Evolutionary conservation across 2,888 invertebrate genomes (phyloP).

Genomic region (Osmoderma eremita): DNA sequence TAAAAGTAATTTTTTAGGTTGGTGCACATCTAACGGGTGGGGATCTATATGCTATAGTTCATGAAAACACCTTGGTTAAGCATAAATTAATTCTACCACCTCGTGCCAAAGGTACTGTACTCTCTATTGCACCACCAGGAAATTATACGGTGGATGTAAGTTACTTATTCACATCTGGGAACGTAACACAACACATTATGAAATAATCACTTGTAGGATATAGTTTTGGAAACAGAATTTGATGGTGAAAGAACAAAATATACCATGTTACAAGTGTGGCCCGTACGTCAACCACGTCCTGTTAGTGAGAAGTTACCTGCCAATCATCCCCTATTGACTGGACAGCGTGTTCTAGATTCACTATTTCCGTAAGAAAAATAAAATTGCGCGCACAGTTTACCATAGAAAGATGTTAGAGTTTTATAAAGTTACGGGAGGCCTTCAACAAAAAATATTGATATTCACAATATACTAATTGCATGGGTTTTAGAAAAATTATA

Average conservation of each 20-base stretch:
- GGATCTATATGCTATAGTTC: constrained; percentile 94
- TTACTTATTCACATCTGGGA: constrained; percentile 48
- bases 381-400: constrained; percentile 7
- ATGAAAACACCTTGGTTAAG: constrained; percentile 97
- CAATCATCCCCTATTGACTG: constrained; percentile 97
- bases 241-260: constrained; percentile 93
- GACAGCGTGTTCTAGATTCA: constrained; percentile 97
- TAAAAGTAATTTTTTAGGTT: constrained; percentile 65
- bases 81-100: constrained; percentile 97
- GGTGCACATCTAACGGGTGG: constrained; percentile 99
- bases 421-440: no score
- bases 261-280: constrained; percentile 99
- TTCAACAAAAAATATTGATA: no score
- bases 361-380: constrained; percentile 87
- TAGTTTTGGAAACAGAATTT: constrained; percentile 98
- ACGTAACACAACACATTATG: not conserved
- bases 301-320: constrained; percentile 98
- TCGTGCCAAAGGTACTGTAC: constrained; percentile 94
- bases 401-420: no score
- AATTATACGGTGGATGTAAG: constrained; percentile 92
- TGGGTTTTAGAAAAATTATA: no score
- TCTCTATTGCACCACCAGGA: constrained; percentile 92
- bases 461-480: no score
- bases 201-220: constrained; percentile 71
- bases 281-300: constrained; percentile 97